Evolutionary conservation across 2,888 invertebrate species (phyloP), one percentile per base, ranked within the genome.

Genomic region (Ophion obscuratus): DNA sequence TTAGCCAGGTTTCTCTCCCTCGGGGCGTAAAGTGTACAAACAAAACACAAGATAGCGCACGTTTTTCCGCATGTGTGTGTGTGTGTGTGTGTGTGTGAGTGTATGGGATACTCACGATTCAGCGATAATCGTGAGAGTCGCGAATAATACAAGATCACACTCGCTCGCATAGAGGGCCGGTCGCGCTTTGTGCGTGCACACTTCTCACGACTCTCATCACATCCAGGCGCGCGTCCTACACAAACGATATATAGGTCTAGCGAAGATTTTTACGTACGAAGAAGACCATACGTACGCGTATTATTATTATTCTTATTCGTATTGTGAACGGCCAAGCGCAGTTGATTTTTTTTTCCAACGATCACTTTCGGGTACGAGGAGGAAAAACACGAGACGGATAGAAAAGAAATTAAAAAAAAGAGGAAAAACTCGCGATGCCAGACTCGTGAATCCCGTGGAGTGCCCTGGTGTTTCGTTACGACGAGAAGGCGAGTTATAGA

Each of bases 111-210:
- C 62, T 80, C 83, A 68, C 77, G 85, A 74, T 83, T 77, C 70
- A 61, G 74, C 83, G 74, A 78, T 86, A 81, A 83, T 81, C 83
- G 83, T 86, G 86, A 83, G 86, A 86, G 76, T 66, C 27, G 70
- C 76, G 75, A 68, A 68, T 83, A 74, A 81, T 62, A 57, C 40
- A 66, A 80, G 61, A 67, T 81, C 68, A 57, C 83, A 83, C 73
- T 67, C 83, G 81, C 59, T 44, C 68, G 36, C n/a, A n/a, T 9
- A 47, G 47, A 47, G 47, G 17, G 53, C 53, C 53, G 53, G 11
- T 17, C 53, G 17, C 17, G 62, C 47, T 78, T 61, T 83, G 67
- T 79, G 44, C 57, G 79, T 71, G 71, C 64, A 61, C 59, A 47
- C 64, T 83, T 86, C 83, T 81, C 86, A 86, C 81, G 53, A 53